phyloP scores from a whole-genome alignment of 2,888 invertebrate species.

The Andrena dorsata region DNA sequence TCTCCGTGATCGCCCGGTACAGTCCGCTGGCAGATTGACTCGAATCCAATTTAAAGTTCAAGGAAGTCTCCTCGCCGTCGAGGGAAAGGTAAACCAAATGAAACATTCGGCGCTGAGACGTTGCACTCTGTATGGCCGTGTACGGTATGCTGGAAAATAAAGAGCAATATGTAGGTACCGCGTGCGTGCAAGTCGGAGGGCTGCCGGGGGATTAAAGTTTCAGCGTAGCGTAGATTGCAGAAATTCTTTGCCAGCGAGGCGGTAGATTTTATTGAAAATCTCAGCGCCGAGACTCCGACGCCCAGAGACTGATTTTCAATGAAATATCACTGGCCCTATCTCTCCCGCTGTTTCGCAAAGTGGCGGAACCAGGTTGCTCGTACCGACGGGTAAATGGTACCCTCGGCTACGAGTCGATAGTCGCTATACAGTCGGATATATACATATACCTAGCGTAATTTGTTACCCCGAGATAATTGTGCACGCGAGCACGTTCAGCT shows the following conservation, averaged over 20 bases:
- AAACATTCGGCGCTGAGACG: slow-evolving; percentile 91
- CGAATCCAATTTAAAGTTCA: slow-evolving; percentile 93
- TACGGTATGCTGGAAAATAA: slow-evolving; percentile 89
- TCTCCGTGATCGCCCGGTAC: slow-evolving; percentile 95
- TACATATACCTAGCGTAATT: background rate
- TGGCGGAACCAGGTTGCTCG: background rate
- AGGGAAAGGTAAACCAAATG: slow-evolving; percentile 90
- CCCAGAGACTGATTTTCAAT: slow-evolving; percentile 9
- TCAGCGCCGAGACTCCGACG: background rate
- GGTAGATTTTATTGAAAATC: background rate
- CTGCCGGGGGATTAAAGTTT: background rate
- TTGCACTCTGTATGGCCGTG: slow-evolving; percentile 92
- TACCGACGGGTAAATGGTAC: background rate
- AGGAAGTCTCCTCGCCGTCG: slow-evolving; percentile 89
- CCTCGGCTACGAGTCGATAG: slow-evolving; percentile 4
- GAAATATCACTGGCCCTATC: slow-evolving; percentile 20
- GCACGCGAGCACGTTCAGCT: too few species aligned
- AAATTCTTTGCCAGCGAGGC: background rate
- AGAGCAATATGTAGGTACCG: background rate
- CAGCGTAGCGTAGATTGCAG: slow-evolving; percentile 3
- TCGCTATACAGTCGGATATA: background rate
- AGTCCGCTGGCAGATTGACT: slow-evolving; percentile 93
- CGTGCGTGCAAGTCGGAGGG: background rate
- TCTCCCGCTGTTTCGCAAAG: slow-evolving; percentile 5
- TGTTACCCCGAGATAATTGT: background rate